Evolutionary conservation across 2,888 invertebrate species (phyloP), one percentile per base, ranked within the genome.

Genomic region (Tillus elongatus): DNA sequence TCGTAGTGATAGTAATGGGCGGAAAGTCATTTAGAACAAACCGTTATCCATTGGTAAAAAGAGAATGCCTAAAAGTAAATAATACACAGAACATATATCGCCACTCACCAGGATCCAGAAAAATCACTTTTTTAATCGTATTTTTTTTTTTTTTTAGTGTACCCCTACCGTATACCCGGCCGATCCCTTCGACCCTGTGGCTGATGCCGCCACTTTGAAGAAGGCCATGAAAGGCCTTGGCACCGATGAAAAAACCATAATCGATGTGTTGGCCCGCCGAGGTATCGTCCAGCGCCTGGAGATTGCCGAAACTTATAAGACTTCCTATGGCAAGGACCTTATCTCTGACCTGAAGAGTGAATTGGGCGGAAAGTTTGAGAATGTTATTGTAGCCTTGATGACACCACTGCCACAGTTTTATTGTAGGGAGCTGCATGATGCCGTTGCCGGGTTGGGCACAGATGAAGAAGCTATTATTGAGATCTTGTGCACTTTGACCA

Each of bases 211-310:
- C 47, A 77, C 80, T 41, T 73, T 91, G 35, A 78, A 86, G 50
- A 88, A 87, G 63, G 90, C 91, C 12, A 90, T 92, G 90, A 91
- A 91, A 64, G 91, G 90, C 37, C 80, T 91, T 54, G 89, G 92
- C 38, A 90, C 91, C 16, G 88, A 93, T 59, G 92, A 93, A 63
- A 84, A 84, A 57, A 80, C 89, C 41, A 88, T 95, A 63, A 90
- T 91, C 54, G 86, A 89, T 57, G 80, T 95, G 4, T 73, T 96
- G 28, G 86, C 87, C 37, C 81, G 82, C 47, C 78, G 95, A 44
- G 88, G 88, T 43, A 90, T 91, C 61, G 82, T 82, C 3, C 95
- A 96, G 66, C 77, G 96, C 43, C 72, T 91, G 50, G 85, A 92
- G 66, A 89, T 97, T 56, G 81, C 87, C 30, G 83, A 85, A 62